These are phyloP conservation scores for Semotilus atromaculatus DNA, from an alignment of 2,797 vertebrate species.

Conservation along the genomic window DNA sequence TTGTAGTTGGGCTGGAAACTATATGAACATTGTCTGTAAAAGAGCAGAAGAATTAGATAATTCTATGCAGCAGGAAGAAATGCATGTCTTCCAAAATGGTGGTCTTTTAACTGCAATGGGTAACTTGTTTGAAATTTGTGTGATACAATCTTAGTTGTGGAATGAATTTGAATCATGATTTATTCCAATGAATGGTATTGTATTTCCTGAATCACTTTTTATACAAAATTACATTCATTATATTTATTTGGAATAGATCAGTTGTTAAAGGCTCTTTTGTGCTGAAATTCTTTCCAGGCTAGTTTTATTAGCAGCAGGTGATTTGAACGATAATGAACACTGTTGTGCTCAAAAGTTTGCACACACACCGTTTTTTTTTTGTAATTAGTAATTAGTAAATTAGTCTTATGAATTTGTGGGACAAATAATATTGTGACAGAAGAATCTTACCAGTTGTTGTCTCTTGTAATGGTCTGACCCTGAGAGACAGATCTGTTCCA, in stretches of 20 bases:
- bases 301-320: neutral
- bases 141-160: neutral
- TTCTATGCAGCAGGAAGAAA: neutral
- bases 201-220: neutral
- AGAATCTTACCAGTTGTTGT: neutral
- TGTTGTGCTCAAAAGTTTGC: neutral
- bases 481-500: neutral
- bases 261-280: neutral
- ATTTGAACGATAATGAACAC: neutral
- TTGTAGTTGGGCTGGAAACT: neutral
- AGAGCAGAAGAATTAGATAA: neutral
- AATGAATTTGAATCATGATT: neutral
- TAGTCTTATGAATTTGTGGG: too few species aligned
- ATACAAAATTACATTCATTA: neutral
- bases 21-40: neutral
- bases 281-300: neutral
- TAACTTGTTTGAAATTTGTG: neutral
- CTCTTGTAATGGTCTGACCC: accelerated
- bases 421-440: too few species aligned
- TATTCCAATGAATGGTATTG: neutral
- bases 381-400: too few species aligned
- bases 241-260: neutral
- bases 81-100: neutral
- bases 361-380: too few species aligned
- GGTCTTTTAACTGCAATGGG: neutral